Base-by-base conservation (phyloP, 2,797 vertebrate species). In the Sebastolobus alascanus region DNA sequence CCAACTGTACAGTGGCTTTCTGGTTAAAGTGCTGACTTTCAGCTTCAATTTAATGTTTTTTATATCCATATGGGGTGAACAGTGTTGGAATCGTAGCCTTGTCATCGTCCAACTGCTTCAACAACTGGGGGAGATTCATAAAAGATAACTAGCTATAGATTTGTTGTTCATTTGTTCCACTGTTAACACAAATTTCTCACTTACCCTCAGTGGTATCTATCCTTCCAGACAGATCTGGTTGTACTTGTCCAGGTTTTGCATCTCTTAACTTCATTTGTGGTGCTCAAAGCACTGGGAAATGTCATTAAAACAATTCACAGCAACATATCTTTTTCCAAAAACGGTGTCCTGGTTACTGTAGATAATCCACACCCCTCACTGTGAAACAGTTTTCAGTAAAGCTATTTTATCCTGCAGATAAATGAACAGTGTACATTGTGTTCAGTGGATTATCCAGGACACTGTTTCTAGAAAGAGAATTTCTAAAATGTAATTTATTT, bases 371-470 rank as follows among this genome's bases (percentile, higher is more conserved):
- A 25, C 29, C 14, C 16, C 6, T 38, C 25, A 31, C 22, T 56
- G 1, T 27, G 20, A 59, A 59, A 65, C 59, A 54, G 29, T 72
- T 20, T 64, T 35, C 68, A 46, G 2, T 33, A 22, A 50, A 63
- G 29, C 55, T 38, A 14, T 65, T 81, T 60, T 33, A 33, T 18
- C 20, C 61, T 35, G 27, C 8, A 43, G 64, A 66, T 73, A 40
- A 66, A 65, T 68, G 54, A 33, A 11, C 65, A 77, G 12, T 46
- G 52, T 70, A 54, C 8, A 31, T 25, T 13, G 0, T 61, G 60
- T 12, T 59, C 50, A 20, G 60, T 43, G 37, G 33, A 54, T 73
- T 68, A 27, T 66, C 12, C 56, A 50, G 69, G 33, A n/a, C 52
- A 58, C 10, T 2, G 5, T 50, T 40, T 58, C 25, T 52, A 52